Evolutionary conservation across 2,797 vertebrate genomes (phyloP).

Genomic region (Chaetodon trifasciatus): DNA sequence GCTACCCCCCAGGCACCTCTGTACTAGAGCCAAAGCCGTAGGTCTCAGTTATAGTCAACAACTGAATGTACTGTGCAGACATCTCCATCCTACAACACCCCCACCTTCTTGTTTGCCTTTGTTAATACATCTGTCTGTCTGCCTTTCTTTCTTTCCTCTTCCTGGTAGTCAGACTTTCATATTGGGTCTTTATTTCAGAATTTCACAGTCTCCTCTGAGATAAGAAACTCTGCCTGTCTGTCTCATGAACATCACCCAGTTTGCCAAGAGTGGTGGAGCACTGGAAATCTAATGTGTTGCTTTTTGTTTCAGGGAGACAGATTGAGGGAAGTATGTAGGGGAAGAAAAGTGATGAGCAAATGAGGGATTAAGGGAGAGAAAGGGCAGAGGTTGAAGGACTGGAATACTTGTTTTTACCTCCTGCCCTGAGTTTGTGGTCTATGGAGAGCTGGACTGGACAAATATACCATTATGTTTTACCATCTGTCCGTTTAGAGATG

Average conservation of each 20-base stretch:
- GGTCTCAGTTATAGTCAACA: constrained; percentile 54
- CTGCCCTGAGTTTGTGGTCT: constrained; percentile 65
- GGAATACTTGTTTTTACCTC: constrained; percentile 62
- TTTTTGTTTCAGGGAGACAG: constrained; percentile 54
- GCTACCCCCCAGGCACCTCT: constrained; percentile 45
- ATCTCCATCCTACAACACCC: constrained; percentile 23
- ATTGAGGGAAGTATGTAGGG: constrained; percentile 54
- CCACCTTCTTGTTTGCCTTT: constrained; percentile 1
- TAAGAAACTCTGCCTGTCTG: constrained; percentile 49
- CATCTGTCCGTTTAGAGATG: constrained; percentile 75
- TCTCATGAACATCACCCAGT: constrained; percentile 47
- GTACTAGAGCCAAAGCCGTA: constrained; percentile 36
- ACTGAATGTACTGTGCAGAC: constrained; percentile 11
- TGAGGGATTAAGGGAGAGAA: constrained; percentile 57
- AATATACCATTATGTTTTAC: constrained; percentile 72
- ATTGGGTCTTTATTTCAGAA: constrained; percentile 38
- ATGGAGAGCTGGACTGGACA: constrained; percentile 61
- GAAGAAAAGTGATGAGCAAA: constrained; percentile 53
- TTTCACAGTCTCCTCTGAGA: constrained; percentile 42
- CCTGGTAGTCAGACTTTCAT: constrained; percentile 37
- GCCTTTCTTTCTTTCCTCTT: constrained; percentile 26
- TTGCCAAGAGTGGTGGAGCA: constrained; percentile 51
- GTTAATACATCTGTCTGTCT: not conserved
- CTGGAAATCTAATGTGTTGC: constrained; percentile 51
- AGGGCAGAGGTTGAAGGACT: constrained; percentile 54